Base-by-base conservation (phyloP, 2,797 vertebrate genomes). In the Gymnocypris eckloni region DNA sequence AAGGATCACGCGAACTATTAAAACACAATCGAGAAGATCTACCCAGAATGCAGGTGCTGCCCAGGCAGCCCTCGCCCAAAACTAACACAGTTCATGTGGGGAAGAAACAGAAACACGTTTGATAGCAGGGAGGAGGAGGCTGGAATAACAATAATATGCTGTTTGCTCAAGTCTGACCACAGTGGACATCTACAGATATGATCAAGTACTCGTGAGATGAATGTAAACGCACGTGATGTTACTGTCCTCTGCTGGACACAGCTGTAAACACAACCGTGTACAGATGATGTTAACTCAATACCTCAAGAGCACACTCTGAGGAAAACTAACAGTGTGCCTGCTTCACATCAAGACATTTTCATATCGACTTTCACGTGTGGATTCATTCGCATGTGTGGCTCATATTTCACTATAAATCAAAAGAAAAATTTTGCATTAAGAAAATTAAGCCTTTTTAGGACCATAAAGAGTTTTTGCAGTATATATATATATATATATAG, bases 31-130 rank as follows among this genome's bases (percentile, higher is more conserved):
- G 56, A 86, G 79, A 84, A 85, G 54, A 81, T 61, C 15, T 39
- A 79, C 72, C 52, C 78, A 78, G 73, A 81, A 76, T 81, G 77
- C 86, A 86, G n/a, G 25, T 12, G 39, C 61, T 3, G 61, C 25
- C 6, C 61, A 7, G 61, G 13, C 61, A 59, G 56, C 20, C 20
- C 54, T 33, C 18, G 15, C 85, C 86, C 88, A 91, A 92, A n/a
- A 84, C 84, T 82, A 90, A 90, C 82, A 90, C 50, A 41, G 69
- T 70, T 83, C 84, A 72, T 50, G 61, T 7, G 25, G 70, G 81
- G 67, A 86, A 88, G 79, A 85, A 70, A 85, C 10, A 52, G 84
- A 28, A 79, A 78, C 80, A 86, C 39, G 50, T 79, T 84, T 86
- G 83, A 88, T 80, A 79, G 72, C 83, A 77, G 87, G 69, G 50